Percentiles rank a stretch among this genome's conserved stretches.
These are phyloP conservation scores for Acrocyrtus sp. DNA, from an alignment of 2,888 invertebrate species.

Conservation along the genomic window DNA sequence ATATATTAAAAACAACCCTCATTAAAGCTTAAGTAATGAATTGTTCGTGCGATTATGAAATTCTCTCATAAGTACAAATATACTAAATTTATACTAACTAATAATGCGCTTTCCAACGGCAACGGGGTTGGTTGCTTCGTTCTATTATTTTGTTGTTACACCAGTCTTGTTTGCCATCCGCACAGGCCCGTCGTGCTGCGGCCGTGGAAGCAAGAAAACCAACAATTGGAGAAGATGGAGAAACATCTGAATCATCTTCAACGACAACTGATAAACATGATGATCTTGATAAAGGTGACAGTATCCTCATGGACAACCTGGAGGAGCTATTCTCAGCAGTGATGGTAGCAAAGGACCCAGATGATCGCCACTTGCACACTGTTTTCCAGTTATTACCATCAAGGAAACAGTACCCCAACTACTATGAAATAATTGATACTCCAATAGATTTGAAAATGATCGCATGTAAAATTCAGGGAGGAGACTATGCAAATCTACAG, in stretches of 20 bases:
- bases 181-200: slow-evolving; percentile 64
- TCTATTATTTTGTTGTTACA: no score
- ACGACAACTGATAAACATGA: slow-evolving; percentile 73
- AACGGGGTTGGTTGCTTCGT: no score
- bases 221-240: slow-evolving; percentile 69
- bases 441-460: slow-evolving; percentile 96
- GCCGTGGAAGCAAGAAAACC: slow-evolving; percentile 65
- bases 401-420: slow-evolving; percentile 92
- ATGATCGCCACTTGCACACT: slow-evolving; percentile 83
- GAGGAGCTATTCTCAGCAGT: slow-evolving; percentile 91
- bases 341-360: slow-evolving; percentile 85
- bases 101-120: no score
- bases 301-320: slow-evolving; percentile 69
- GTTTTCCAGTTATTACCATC: slow-evolving; percentile 93
- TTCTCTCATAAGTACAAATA: no score
- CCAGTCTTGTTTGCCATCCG: no score
- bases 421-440: slow-evolving; percentile 91
- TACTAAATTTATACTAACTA: no score
- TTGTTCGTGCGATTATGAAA: no score
- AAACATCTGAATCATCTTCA: slow-evolving; percentile 78
- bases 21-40: background rate
- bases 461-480: slow-evolving; percentile 87
- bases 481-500: slow-evolving; percentile 76
- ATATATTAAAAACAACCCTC: background rate
- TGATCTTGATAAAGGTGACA: slow-evolving; percentile 50